phyloP scores from a whole-genome alignment of 2,113 vertebrate genomes.

The Dasypus novemcinctus region DNA sequence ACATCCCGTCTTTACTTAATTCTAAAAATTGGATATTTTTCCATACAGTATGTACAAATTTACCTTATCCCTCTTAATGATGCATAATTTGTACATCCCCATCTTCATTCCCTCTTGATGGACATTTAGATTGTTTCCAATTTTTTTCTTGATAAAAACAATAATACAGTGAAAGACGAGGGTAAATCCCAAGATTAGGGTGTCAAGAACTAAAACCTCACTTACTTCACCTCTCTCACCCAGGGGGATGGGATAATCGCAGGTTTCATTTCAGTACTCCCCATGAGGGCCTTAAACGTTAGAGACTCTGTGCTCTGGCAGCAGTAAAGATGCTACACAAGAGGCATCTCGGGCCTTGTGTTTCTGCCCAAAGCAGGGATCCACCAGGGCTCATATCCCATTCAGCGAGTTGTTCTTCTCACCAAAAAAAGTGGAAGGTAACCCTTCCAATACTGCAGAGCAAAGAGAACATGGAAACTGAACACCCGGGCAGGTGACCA shows the following conservation, averaged over 20 bases:
- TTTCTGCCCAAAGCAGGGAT: not conserved
- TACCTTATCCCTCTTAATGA: not conserved
- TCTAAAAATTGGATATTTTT: not conserved
- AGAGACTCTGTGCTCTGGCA: not conserved
- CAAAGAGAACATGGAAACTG: not conserved
- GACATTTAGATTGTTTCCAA: not conserved
- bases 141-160: constrained; percentile 12
- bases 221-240: not conserved
- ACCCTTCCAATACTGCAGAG: not conserved
- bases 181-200: not conserved
- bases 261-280: rapidly evolving
- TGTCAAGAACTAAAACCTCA: not conserved
- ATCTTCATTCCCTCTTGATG: not conserved
- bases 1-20: not conserved
- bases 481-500: not conserved
- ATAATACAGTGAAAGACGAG: not conserved
- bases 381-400: not conserved
- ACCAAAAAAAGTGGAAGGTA: not conserved
- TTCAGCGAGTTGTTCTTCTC: not conserved
- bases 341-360: not conserved
- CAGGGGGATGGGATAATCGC: not conserved
- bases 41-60: not conserved
- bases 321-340: not conserved
- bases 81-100: not conserved
- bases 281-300: not conserved